Evolutionary conservation across 2,888 invertebrate species (phyloP), one percentile per base, ranked within the genome.

Genomic region (Rotaria macrura): DNA sequence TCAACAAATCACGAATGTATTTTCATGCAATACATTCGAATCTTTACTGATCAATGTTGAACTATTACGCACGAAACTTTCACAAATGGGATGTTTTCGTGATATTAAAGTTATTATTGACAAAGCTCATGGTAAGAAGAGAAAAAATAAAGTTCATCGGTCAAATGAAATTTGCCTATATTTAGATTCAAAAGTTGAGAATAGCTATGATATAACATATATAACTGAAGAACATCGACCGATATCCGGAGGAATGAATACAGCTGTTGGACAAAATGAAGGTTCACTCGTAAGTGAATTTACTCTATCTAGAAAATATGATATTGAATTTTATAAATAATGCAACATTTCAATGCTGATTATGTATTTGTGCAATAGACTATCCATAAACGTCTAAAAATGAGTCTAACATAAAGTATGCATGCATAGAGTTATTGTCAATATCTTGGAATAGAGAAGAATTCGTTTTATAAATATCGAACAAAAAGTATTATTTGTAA

Each of bases 261-360:
- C 96, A 0, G 93, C 94, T 88, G 94, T 96, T 87, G 96, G 95
- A 25, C 95, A 96, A 89, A 96, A 96, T 90, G 96, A 97, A 90
- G 96, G 95, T 2, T 94, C 95, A 40, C 29, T 86, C 49, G 83
- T 87, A 85, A 49, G 29, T 47, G 40, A 49, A 49, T 17, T 14
- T 17, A 49, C 14, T 49, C 17, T 4, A 49, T 49, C 17, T 14
- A 0, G 12, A 49, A 49, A 49, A 49, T 1, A 49, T 49, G 3
- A 12, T 17, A 49, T 12, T 12, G 10, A 49, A 1, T 49, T 9
- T 49, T 49, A 12, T 49, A 49, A n/a, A n/a, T n/a, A n/a, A n/a
- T n/a, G n/a, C n/a, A n/a, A n/a, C n/a, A n/a, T n/a, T n/a, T n/a
- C n/a, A n/a, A n/a, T n/a, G n/a, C n/a, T n/a, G n/a, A n/a, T n/a